Base-by-base conservation (phyloP, 37 sponge, comb jelly and placozoan genomes). In the Oscarella lobularis region DNA sequence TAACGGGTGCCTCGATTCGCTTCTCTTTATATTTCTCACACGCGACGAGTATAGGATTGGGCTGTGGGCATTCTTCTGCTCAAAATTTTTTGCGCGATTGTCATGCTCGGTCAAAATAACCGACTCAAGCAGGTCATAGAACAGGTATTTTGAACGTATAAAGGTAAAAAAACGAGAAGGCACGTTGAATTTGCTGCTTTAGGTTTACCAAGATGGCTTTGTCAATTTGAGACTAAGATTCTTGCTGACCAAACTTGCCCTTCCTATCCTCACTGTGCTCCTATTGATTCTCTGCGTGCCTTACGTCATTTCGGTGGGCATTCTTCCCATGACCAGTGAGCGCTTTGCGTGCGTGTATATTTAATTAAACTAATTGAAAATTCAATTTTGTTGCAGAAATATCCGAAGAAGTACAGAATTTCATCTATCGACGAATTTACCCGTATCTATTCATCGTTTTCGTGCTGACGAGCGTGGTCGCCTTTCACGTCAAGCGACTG, bases 21-120 rank as follows among this genome's bases (percentile, higher is more conserved):
- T n/a, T n/a, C n/a, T n/a, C 3, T 72, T 35, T 41, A 66, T 72
- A 35, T 35, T 77, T n/a, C 35, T n/a, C n/a, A n/a, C n/a, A n/a
- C n/a, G n/a, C n/a, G n/a, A n/a, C n/a, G n/a, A n/a, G n/a, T n/a
- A n/a, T 54, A 95, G 96, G 96, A 95, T 55, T 95, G 96, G 96
- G 92, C 93, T 29, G 71, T 95, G 39, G 96, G 96, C 3, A 83
- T 95, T 1, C 77, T 95, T 37, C 94, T 88, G 69, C 82, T 79
- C 38, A 95, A 95, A 80, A 91, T 95, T 41, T 74, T 86, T 4
- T 95, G 94, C 86, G 96, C 94, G 66, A 85, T 73, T n/a, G 78
- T 88, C n/a, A 86, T 87, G 93, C 79, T 90, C 34, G 90, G 91
- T 31, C 81, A 74, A 0, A 85, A 95, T 76, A 75, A 82, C 35